Base-by-base conservation (phyloP, 2,888 invertebrate genomes). In the Griposia aprilina region DNA sequence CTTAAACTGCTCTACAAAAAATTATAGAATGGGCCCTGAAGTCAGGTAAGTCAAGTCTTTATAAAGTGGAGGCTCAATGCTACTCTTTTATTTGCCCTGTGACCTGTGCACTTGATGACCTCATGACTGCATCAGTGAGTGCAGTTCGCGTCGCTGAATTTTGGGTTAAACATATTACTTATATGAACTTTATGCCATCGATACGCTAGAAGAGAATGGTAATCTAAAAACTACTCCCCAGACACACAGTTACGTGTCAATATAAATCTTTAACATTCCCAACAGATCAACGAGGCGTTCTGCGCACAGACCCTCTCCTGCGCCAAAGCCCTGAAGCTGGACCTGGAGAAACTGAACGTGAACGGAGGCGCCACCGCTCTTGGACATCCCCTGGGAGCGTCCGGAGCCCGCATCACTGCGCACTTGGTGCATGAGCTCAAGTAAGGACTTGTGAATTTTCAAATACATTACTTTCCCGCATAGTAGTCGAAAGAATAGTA, bases 281-380 rank as follows among this genome's bases (percentile, higher is more conserved):
- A 15, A 8, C 91, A 99, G 99, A 99, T 99, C 89, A 99, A 99
- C 96, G 99, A 99, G 96, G 99, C 99, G 0, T 99, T 99, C 97
- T 99, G 98, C 67, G 98, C 99, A 0, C 99, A 99, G 96, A 98
- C 98, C 5, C 96, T 99, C 74, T 98, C 99, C 0, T 99, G 99
- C 89, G 98, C 98, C 69, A 99, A 99, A 92, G 99, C 98, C 71
- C 97, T 99, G 69, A 98, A 98, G 84, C 94, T 99, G 81, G 99
- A 99, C 94, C 94, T 98, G 81, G 98, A 98, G 85, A 99, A 99
- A 93, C 96, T 99, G 88, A 99, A 99, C 95, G 98, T 99, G 30
- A 98, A 99, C 95, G 99, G 99, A 15, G 99, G 99, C 68, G 99
- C 99, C 87, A 99, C 99, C 92, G 99, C 99, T 41, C 93, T 99